phyloP scores from a whole-genome alignment of 1,140 invertebrate genomes.

The Hetaerina americana region DNA sequence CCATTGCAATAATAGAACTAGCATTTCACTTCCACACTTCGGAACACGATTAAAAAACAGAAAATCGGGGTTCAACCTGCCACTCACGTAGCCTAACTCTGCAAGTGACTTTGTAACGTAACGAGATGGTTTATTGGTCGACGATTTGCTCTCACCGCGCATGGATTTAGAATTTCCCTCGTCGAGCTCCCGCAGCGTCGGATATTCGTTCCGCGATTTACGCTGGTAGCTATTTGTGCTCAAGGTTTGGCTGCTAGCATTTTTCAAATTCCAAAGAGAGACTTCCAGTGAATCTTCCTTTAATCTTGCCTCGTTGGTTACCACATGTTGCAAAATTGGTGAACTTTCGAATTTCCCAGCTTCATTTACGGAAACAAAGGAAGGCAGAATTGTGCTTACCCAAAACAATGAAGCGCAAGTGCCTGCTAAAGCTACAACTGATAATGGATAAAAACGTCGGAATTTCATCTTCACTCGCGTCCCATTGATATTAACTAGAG shows the following conservation, averaged over 20 bases:
- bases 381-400: not conserved
- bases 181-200: too few species aligned
- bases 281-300: too few species aligned
- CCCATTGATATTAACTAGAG: too few species aligned
- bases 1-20: conserved; percentile 47
- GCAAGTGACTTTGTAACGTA: conserved; percentile 40
- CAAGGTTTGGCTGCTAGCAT: too few species aligned
- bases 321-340: too few species aligned
- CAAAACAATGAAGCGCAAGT: not conserved
- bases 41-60: conserved; percentile 51
- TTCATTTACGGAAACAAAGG: not conserved
- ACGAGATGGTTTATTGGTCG: not conserved
- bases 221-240: too few species aligned
- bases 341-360: not conserved
- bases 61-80: conserved; percentile 33
- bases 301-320: too few species aligned
- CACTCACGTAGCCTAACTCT: conserved; percentile 33
- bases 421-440: not conserved
- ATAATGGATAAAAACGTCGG: not conserved
- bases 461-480: not conserved
- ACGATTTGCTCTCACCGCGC: not conserved
- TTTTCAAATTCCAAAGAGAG: too few species aligned
- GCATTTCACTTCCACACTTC: conserved; percentile 45
- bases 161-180: too few species aligned
- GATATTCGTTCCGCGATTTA: too few species aligned